Evolutionary conservation across 2,797 vertebrate species (phyloP), one percentile per base, ranked within the genome.

Genomic region (Nannoperca obscura): DNA sequence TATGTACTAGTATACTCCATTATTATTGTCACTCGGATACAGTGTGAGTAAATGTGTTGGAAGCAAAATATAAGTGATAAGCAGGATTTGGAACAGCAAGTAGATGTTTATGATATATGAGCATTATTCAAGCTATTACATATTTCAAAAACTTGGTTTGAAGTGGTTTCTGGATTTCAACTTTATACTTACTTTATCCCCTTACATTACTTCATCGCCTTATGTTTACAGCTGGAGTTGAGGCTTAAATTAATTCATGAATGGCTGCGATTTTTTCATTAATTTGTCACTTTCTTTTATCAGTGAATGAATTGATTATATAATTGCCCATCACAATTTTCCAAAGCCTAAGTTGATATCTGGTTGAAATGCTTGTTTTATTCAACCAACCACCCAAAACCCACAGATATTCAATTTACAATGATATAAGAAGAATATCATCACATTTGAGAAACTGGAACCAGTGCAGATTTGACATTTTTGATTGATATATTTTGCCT

Each of bases 1-100:
- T 77, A 67, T 63, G 53, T 83, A 60, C 53, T 60, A 75, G 24
- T 72, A 61, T 74, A 10, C 34, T 30, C n/a, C 66, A 50, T 59
- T 68, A 71, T 75, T 74, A 62, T 62, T 67, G 46, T 83, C 53
- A 80, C 64, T 75, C 19, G 38, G 57, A 76, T 78, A 82, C 49
- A 76, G 71, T 70, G 50, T 74, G 50, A 57, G 27, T 78, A 76
- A 73, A 78, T 77, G 40, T 77, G 38, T 78, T 47, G 40, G 50
- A 55, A 82, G 73, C 59, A 54, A 81, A 64, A 78, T 61, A 69
- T 71, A 80, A 49, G 15, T 75, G 24, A 81, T 46, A 47, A 81
- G 24, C 60, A 84, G 38, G 27, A 79, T 71, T 75, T 74, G 65
- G 7, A 86, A 71, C 34, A 75, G 24, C 27, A 71, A 57, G 19